Base-by-base conservation (phyloP, 2,113 vertebrate genomes). In the Hiodon alosoides region DNA sequence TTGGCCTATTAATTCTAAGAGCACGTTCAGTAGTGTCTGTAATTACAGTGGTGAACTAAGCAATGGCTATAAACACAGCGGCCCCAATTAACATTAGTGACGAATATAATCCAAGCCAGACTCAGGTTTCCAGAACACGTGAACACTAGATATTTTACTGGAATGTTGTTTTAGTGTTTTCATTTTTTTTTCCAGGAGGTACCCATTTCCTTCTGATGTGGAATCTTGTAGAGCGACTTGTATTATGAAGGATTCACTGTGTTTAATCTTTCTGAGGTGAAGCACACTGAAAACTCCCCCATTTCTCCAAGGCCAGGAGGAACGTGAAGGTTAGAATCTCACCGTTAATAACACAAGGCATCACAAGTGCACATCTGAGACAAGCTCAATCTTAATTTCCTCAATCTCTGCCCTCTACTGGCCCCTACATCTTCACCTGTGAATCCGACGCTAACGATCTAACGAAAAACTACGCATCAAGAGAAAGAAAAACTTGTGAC, bases 71-170 rank as follows among this genome's bases (percentile, higher is more conserved):
- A 75, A 76, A 80, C 75, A 79, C 13, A 77, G 75, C 52, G 78
- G 73, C 68, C 68, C 70, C 69, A 74, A 54, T 74, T 75, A 68
- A 14, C 67, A 80, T 74, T 64, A 75, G 65, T 46, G 4, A 80
- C 59, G 53, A 67, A 50, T 2, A 77, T 61, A 79, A 79, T 85
- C 78, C 80, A 74, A 71, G 9, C 69, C 53, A 64, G 71, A 53
- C 73, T 79, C 53, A 74, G 46, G 76, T 83, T 83, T 81, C 79
- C 81, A 85, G 69, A 83, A 81, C 81, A 83, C 78, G 67, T 71
- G 57, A 64, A 71, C 70, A 59, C 74, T 80, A 71, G 72, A 82
- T 55, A 59, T 75, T 82, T 81, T 77, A 77, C 74, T 80, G 81
- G 80, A 85, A 10, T n/a, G 4, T 17, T 31, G 50, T 16, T 17